Conservation (phyloP, 2,113 vertebrate genomes). For the Sebastes schlegelii region DNA sequence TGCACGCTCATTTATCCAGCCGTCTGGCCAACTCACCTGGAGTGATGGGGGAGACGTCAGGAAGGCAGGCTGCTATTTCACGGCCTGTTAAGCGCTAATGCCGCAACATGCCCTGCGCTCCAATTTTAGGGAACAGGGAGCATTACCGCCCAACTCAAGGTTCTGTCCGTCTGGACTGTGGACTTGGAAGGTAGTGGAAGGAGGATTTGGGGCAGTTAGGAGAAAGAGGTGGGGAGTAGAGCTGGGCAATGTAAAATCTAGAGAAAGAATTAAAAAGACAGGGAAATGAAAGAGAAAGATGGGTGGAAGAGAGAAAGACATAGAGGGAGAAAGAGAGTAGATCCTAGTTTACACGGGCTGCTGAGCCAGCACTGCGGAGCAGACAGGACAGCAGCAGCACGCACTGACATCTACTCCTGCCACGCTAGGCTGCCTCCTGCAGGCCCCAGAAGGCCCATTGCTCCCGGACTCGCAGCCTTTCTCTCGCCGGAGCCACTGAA, state of each 20-base stretch:
- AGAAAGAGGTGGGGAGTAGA: constrained; percentile 44
- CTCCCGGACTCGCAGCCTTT: constrained; percentile 51
- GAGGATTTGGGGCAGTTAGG: constrained; percentile 24
- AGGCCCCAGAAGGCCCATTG: constrained; percentile 67
- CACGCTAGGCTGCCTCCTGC: constrained; percentile 72
- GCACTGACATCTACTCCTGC: constrained; percentile 76
- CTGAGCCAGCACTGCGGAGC: constrained; percentile 74
- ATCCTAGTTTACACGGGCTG: constrained; percentile 75
- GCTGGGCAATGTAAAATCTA: constrained; percentile 43
- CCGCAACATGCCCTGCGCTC: constrained; percentile 86
- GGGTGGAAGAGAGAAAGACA: constrained; percentile 28
- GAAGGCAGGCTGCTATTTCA: constrained; percentile 94
- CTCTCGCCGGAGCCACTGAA: constrained; percentile 58
- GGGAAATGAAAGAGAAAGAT: constrained; percentile 37
- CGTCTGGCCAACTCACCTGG: constrained; percentile 86
- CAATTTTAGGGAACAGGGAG: constrained; percentile 86
- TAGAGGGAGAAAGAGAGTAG: constrained; percentile 39
- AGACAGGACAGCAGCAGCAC: constrained; percentile 75
- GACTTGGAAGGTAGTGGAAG: constrained; percentile 55
- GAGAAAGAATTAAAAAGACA: constrained; percentile 59
- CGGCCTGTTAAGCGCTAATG: constrained; percentile 95
- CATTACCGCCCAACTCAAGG: constrained; percentile 83
- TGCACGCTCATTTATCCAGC: constrained; percentile 87
- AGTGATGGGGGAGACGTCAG: constrained; percentile 89
- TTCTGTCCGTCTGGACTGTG: constrained; percentile 78